Percentiles rank a stretch among this genome's conserved stretches.
phyloP scores from a whole-genome alignment of 2,888 invertebrate genomes.

The Gonocerus acuteangulatus region DNA sequence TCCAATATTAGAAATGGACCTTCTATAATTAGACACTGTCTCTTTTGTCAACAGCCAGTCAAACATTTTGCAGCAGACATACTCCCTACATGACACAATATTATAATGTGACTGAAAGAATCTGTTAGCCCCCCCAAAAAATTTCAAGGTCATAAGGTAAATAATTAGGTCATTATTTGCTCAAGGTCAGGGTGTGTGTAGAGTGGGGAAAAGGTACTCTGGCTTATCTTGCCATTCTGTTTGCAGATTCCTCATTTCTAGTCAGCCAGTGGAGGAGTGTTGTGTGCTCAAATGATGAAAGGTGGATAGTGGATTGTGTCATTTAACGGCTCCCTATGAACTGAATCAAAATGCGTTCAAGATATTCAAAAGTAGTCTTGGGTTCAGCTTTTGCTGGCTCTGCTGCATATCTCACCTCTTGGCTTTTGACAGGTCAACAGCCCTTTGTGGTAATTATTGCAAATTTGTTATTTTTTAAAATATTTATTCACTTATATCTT shows the following conservation, averaged over 20 bases:
- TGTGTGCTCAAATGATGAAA: too few relatives aligned
- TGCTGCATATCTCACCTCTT: slow-evolving; percentile 40
- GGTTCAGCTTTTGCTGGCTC: slow-evolving; percentile 24
- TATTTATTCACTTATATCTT: too few relatives aligned
- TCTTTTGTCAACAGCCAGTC: too few relatives aligned
- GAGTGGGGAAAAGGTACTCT: slow-evolving; percentile 11
- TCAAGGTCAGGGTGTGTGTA: slow-evolving; percentile 14
- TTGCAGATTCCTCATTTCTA: slow-evolving; percentile 11
- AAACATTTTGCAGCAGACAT: too few relatives aligned
- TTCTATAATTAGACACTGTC: too few relatives aligned
- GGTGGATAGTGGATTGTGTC: too few relatives aligned
- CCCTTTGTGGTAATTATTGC: slow-evolving; percentile 28
- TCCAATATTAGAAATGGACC: too few relatives aligned
- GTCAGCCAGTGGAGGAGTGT: neutral
- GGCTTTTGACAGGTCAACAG: slow-evolving; percentile 39
- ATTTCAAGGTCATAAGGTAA: neutral
- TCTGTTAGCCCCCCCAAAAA: neutral
- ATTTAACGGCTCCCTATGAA: too few relatives aligned
- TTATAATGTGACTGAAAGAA: too few relatives aligned
- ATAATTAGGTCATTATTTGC: slow-evolving; percentile 14
- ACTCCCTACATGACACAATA: too few relatives aligned
- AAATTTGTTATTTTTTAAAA: too few relatives aligned
- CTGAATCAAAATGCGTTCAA: slow-evolving; percentile 2
- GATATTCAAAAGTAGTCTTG: slow-evolving; percentile 7
- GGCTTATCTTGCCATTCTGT: slow-evolving; percentile 23